A percentile compares a stretch with the other conserved stretches of the same genome.
phyloP scores from a whole-genome alignment of 2,113 vertebrate species.

The Cervus canadensis region DNA sequence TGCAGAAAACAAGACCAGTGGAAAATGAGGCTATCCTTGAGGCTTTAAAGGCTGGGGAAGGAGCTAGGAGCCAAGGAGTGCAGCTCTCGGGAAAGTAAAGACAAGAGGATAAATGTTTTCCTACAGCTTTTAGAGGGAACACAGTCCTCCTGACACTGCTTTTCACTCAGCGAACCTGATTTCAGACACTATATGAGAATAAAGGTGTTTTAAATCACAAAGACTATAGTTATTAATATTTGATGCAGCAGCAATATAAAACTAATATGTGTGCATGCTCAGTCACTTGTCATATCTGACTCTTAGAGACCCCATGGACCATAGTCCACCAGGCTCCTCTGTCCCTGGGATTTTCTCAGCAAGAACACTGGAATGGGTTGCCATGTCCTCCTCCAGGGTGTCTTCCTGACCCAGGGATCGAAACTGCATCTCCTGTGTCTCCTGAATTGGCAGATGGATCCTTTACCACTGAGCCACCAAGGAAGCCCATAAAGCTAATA shows the following conservation, averaged over 20 bases:
- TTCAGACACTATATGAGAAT: not conserved
- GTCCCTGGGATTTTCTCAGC: not conserved
- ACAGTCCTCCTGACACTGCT: accelerated
- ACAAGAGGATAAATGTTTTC: not conserved
- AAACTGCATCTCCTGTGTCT: not conserved
- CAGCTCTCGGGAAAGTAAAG: not conserved
- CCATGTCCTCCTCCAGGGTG: not conserved
- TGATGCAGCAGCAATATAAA: not conserved
- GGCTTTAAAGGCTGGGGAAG: not conserved
- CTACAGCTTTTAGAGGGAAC: not conserved
- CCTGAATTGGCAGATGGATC: not conserved
- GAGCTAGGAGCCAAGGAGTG: not conserved
- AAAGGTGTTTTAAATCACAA: not conserved
- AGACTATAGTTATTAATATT: not conserved
- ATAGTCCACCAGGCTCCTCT: not conserved
- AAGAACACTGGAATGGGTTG: not conserved
- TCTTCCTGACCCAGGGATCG: not conserved
- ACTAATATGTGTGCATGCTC: not conserved
- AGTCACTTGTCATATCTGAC: not conserved
- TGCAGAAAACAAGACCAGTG: not conserved
- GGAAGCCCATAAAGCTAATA: not conserved
- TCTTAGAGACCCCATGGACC: not conserved
- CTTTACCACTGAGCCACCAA: not conserved
- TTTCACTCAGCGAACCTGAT: not conserved
- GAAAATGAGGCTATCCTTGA: not conserved